phyloP scores from a whole-genome alignment of 2,113 vertebrate species.

The Willisornis vidua region DNA sequence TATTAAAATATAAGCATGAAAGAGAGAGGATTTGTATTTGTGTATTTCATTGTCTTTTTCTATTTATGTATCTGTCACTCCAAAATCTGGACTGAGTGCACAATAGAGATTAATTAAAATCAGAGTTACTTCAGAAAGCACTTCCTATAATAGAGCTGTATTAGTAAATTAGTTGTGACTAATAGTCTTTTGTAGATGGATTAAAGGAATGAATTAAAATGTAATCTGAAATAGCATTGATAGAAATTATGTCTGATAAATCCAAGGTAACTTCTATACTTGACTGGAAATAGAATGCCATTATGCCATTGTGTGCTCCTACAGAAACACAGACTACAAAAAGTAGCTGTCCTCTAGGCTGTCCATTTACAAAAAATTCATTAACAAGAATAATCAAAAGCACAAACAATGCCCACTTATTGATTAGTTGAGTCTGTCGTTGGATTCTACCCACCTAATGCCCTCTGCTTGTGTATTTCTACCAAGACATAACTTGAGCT shows the following conservation, averaged over 20 bases:
- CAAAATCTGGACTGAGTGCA: slow-evolving; percentile 67
- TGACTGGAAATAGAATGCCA: slow-evolving; percentile 10
- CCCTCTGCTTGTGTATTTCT: not conserved
- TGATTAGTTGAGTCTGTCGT: not conserved
- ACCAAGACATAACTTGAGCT: not conserved
- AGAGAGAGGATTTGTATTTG: slow-evolving; percentile 49
- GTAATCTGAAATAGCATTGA: slow-evolving; percentile 68
- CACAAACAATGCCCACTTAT: not conserved
- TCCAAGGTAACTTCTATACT: slow-evolving; percentile 48
- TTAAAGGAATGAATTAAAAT: slow-evolving; percentile 76
- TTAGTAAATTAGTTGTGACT: slow-evolving; percentile 78
- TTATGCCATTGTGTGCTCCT: not conserved
- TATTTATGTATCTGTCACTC: slow-evolving; percentile 70
- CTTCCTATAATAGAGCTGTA: slow-evolving; percentile 67
- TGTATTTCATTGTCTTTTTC: slow-evolving; percentile 71
- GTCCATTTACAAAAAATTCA: slow-evolving; percentile 14
- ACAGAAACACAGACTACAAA: not conserved
- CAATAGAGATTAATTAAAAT: slow-evolving; percentile 78
- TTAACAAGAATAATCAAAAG: slow-evolving; percentile 35
- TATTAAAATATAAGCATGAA: slow-evolving; percentile 39
- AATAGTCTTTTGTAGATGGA: slow-evolving; percentile 75
- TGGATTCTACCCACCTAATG: not conserved
- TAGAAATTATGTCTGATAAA: slow-evolving; percentile 59
- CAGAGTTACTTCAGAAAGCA: slow-evolving; percentile 75
- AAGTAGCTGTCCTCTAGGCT: not conserved